Conservation (phyloP, 2,797 vertebrate species). For the Otolemur crassicaudatus region DNA sequence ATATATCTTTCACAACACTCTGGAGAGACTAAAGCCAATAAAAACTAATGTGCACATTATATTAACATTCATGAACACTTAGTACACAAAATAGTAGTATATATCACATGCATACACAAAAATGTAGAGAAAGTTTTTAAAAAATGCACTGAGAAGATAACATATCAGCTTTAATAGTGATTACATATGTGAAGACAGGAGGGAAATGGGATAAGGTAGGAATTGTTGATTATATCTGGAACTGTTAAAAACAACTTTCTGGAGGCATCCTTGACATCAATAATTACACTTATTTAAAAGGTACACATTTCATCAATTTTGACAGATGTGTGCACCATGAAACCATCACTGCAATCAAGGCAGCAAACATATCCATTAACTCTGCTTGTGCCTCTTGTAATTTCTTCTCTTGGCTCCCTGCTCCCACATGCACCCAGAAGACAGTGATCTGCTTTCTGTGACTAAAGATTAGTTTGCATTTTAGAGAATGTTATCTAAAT, state of each 20-base stretch:
- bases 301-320: not conserved
- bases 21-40: conserved; percentile 32
- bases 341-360: not conserved
- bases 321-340: not conserved
- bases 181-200: not conserved
- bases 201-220: not conserved
- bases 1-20: conserved; percentile 48
- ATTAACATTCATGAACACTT: conserved; percentile 5
- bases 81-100: not conserved
- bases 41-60: not conserved
- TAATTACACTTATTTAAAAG: not conserved
- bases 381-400: not conserved
- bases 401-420: not conserved
- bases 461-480: not conserved
- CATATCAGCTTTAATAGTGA: not conserved
- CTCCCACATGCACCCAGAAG: not conserved
- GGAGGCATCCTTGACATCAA: not conserved
- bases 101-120: not conserved
- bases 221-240: not conserved
- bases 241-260: not conserved
- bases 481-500: not conserved
- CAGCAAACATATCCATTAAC: not conserved
- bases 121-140: not conserved
- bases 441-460: not conserved
- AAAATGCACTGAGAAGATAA: not conserved